Conservation (phyloP, 2,113 vertebrate genomes). For the Arenaria interpres region DNA sequence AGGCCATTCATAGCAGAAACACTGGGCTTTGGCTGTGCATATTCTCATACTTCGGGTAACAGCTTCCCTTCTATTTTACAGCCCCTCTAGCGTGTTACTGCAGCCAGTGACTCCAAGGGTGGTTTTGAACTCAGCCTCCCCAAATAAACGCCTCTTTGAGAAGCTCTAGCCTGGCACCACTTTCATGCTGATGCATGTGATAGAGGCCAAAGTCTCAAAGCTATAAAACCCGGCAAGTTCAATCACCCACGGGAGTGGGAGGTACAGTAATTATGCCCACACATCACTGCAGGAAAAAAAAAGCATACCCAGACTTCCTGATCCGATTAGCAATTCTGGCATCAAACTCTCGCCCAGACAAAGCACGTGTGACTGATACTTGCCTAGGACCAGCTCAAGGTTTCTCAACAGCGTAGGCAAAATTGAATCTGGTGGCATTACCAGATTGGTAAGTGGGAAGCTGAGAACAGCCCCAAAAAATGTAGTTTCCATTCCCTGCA, state of each 20-base stretch:
- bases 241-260: not conserved
- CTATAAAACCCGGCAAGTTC: conserved; percentile 28
- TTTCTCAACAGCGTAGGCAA: conserved; percentile 26
- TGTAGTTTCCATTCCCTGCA: not conserved
- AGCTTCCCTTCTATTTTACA: conserved; percentile 10
- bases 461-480: not conserved
- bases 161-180: conserved; percentile 23
- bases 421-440: not conserved
- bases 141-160: conserved; percentile 24
- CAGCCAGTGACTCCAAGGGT: not conserved
- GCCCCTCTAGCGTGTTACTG: not conserved
- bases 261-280: conserved; percentile 32
- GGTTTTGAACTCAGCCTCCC: conserved; percentile 20
- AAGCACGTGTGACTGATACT: conserved; percentile 30
- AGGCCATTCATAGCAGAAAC: not conserved
- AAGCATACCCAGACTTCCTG: conserved; percentile 40
- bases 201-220: conserved; percentile 52
- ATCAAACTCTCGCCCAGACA: conserved; percentile 40
- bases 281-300: not conserved
- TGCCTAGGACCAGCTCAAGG: conserved; percentile 12
- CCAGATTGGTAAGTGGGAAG: not conserved
- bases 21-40: not conserved
- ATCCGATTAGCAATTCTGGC: conserved; percentile 53
- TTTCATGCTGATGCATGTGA: conserved; percentile 40
- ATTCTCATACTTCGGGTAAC: not conserved